Evolutionary conservation across 1,140 invertebrate species (phyloP), one percentile per base, ranked within the genome.

Genomic region (Berghia stephanieae): DNA sequence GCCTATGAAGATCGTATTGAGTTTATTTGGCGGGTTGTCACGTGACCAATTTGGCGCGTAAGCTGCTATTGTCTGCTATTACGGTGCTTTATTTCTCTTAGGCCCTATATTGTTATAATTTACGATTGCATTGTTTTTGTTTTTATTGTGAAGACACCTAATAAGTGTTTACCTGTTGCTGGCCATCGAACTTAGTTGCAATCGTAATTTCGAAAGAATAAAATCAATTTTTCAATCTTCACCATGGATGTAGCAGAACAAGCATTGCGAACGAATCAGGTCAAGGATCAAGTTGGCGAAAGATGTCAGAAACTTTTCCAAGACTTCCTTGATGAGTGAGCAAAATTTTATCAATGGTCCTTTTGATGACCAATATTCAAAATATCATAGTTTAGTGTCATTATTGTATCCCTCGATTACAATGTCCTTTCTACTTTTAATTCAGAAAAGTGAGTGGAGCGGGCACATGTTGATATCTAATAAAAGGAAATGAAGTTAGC

Each of bases 261-360:
- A 74, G 84, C 86, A 76, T 79, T 86, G n/a, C 83, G 86, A 40
- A 86, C 86, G 10, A 86, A 87, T 76, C 87, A 92, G 85, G 93
- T 95, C 0, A 94, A 93, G 87, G 97, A 98, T 91, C 95, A 96
- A 85, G 93, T 98, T 80, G 96, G 95, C 70, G 92, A 95, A 44
- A 92, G 96, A 68, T 96, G 95, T 88, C 96, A 98, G 89, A 98
- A 98, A 90, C 90, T 98, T 31, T 98, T 98, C 89, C 96, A 98
- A 87, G 96, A 97, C 88, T 99, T 98, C 85, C 91, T 98, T 31
- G 95, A 97, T 90, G 96, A 96, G 95, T 98, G 91, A 93, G 94
- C 92, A 78, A 36, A 68, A 0, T 52, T 18, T 16, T 16, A 52
- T 10, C 36, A 40, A 31, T 63, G 38, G 5, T 80, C 18, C 44